phyloP scores from a whole-genome alignment of 2,797 vertebrate species.

The Morus bassanus region DNA sequence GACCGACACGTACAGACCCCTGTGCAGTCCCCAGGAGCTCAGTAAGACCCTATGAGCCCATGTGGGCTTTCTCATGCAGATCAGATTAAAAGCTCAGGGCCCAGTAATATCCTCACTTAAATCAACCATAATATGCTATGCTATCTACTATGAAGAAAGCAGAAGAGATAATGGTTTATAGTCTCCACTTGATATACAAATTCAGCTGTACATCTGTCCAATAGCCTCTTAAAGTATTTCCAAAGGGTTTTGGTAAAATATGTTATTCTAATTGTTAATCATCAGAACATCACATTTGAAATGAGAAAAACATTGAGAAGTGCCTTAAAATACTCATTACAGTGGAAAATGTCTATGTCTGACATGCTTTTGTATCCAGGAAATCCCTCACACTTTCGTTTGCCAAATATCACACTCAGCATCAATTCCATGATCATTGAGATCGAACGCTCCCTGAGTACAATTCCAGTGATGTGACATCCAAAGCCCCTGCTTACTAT shows the following conservation, averaged over 20 bases:
- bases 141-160: conserved; percentile 36
- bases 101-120: conserved; percentile 61
- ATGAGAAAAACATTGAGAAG: background rate
- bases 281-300: background rate
- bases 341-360: background rate
- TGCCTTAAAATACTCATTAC: conserved; percentile 10
- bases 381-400: background rate
- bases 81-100: conserved; percentile 16
- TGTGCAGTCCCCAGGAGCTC: rapidly evolving
- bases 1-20: rapidly evolving
- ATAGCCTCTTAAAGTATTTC: conserved; percentile 1
- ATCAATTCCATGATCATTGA: background rate
- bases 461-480: rapidly evolving
- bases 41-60: background rate
- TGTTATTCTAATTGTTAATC: conserved; percentile 41
- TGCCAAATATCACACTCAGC: background rate
- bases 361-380: background rate
- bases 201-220: conserved; percentile 54
- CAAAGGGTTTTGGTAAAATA: conserved; percentile 23
- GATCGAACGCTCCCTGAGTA: background rate
- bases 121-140: conserved; percentile 43
- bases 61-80: background rate
- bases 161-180: conserved; percentile 49
- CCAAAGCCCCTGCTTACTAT: background rate
- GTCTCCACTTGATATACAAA: conserved; percentile 46